Evolutionary conservation across 2,888 invertebrate species (phyloP).

Genomic region (Spisula subtruncata): DNA sequence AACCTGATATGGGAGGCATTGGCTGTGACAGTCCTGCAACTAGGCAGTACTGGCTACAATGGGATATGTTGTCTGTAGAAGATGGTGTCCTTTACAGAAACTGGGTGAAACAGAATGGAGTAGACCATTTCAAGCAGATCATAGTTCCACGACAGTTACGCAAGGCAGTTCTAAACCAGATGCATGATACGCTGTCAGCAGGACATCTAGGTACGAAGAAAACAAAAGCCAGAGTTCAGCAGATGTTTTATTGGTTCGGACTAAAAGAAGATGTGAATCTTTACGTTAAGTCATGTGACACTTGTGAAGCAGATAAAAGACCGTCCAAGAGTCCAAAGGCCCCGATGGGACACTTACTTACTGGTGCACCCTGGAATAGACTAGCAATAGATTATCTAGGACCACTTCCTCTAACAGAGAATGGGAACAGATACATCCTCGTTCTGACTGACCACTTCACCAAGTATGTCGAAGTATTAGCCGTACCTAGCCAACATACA

Average conservation of each 20-base stretch:
- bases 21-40: neutral
- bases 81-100: neutral
- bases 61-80: neutral
- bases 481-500: slow-evolving; percentile 34
- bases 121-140: no score
- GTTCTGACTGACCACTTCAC: slow-evolving; percentile 46
- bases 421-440: slow-evolving; percentile 53
- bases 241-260: neutral
- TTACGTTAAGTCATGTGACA: neutral
- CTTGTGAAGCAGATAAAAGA: slow-evolving; percentile 35
- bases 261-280: neutral
- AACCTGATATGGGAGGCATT: neutral
- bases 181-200: neutral
- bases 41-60: neutral
- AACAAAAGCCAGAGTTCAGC: neutral
- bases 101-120: no score
- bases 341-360: slow-evolving; percentile 24
- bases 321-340: slow-evolving; percentile 33
- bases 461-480: slow-evolving; percentile 44
- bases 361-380: slow-evolving; percentile 48
- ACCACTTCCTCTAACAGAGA: slow-evolving; percentile 35
- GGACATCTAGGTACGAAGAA: neutral
- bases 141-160: neutral
- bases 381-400: slow-evolving; percentile 43
- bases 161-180: neutral